Evolutionary conservation across 2,888 invertebrate species (phyloP).

Genomic region (Thyatira batis): DNA sequence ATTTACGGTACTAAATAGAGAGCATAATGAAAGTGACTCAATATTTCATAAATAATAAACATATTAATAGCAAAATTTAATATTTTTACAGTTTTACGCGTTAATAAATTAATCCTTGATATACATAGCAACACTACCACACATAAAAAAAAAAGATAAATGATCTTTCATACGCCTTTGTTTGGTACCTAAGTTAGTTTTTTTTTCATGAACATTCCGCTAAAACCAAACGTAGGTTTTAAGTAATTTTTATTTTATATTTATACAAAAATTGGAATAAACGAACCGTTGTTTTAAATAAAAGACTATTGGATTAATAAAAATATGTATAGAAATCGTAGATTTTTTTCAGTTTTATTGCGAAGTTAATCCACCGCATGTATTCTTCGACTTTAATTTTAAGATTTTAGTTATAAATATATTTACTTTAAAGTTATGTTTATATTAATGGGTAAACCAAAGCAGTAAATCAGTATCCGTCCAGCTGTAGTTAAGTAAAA

Average conservation of each 20-base stretch:
- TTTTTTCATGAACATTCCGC: constrained; percentile 60
- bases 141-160: not conserved
- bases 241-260: constrained; percentile 8
- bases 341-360: constrained; percentile 22
- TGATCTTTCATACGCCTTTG: constrained; percentile 3
- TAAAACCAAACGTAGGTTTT: constrained; percentile 35
- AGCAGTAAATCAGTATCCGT: constrained; percentile 83
- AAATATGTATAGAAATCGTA: constrained; percentile 3
- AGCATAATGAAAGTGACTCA: not conserved
- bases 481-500: constrained; percentile 73
- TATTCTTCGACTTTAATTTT: constrained; percentile 25
- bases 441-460: constrained; percentile 68
- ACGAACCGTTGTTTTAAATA: not conserved
- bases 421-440: no score
- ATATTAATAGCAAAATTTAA: no score
- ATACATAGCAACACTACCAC: no score
- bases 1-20: not conserved
- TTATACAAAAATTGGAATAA: not conserved
- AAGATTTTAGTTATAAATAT: no score
- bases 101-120: no score
- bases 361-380: constrained; percentile 57
- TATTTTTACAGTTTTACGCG: no score
- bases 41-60: no score
- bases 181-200: constrained; percentile 10
- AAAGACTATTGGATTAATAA: no score